A percentile compares a stretch with the other conserved stretches of the same genome.
phyloP scores from a whole-genome alignment of 2,888 invertebrate species.

The Timandra comae region DNA sequence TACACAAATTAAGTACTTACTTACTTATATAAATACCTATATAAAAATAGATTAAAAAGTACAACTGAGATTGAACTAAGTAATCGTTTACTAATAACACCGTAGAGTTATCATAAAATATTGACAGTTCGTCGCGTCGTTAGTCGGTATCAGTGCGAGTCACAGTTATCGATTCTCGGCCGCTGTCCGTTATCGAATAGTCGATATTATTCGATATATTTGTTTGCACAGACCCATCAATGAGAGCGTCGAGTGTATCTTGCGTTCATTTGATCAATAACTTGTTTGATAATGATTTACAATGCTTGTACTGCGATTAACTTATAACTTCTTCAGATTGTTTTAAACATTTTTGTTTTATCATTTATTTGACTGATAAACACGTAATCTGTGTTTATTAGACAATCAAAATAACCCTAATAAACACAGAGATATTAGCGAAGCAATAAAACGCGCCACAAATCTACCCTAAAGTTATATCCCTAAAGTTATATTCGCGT shows the following conservation, averaged over 20 bases:
- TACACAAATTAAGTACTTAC: too few species aligned
- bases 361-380: conserved; percentile 27
- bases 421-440: conserved; percentile 6
- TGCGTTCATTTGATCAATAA: conserved; percentile 72
- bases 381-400: too few species aligned
- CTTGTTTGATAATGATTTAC: conserved; percentile 65
- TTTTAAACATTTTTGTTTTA: conserved; percentile 49
- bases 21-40: too few species aligned
- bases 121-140: neutral
- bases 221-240: conserved; percentile 66
- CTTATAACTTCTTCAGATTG: conserved; percentile 51
- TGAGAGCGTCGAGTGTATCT: conserved; percentile 62
- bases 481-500: conserved; percentile 42
- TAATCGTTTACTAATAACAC: too few species aligned
- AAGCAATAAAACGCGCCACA: conserved; percentile 28
- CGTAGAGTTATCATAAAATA: conserved; percentile 1
- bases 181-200: conserved; percentile 54
- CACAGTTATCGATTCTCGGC: conserved; percentile 62
- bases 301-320: conserved; percentile 62
- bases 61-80: too few species aligned
- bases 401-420: conserved; percentile 10
- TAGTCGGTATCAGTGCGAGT: conserved; percentile 31
- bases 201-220: conserved; percentile 55
- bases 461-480: conserved; percentile 35
- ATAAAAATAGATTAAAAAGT: too few species aligned